Evolutionary conservation across 2,797 vertebrate genomes (phyloP).

Genomic region (Allobates femoralis): DNA sequence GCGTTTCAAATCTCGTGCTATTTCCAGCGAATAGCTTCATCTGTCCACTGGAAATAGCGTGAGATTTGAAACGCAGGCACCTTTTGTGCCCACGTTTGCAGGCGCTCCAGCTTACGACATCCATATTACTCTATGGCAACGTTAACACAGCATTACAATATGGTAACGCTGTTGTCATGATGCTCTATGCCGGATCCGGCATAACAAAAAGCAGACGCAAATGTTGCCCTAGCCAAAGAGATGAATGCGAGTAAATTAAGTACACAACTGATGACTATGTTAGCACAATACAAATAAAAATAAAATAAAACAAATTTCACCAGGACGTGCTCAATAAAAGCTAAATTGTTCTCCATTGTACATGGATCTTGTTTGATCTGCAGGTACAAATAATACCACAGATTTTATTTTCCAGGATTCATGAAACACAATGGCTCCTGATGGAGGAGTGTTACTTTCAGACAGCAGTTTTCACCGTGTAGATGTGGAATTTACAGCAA

Average conservation of each 20-base stretch:
- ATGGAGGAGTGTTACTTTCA: slow-evolving; percentile 8
- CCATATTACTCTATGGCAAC: no score
- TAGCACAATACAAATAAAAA: not conserved
- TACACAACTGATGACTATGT: not conserved
- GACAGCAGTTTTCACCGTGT: not conserved
- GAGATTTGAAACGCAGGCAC: no score
- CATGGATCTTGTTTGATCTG: not conserved
- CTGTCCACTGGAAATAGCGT: no score
- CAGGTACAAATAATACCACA: not conserved
- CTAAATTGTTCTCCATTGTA: not conserved
- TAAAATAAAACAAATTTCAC: not conserved
- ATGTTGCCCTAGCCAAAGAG: no score
- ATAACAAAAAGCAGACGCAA: no score
- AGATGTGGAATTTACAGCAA: slow-evolving; percentile 25
- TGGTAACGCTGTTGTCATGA: no score
- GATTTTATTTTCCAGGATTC: slow-evolving; percentile 29
- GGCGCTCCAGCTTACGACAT: no score
- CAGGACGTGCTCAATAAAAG: not conserved
- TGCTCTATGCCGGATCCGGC: no score
- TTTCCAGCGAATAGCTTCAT: no score
- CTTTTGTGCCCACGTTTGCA: no score
- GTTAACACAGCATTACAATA: no score
- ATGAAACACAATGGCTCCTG: slow-evolving; percentile 10
- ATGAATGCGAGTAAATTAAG: not conserved
- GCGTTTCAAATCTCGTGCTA: no score